Conservation (phyloP, 92 coral and sea anemone species). For the Porites divaricata region DNA sequence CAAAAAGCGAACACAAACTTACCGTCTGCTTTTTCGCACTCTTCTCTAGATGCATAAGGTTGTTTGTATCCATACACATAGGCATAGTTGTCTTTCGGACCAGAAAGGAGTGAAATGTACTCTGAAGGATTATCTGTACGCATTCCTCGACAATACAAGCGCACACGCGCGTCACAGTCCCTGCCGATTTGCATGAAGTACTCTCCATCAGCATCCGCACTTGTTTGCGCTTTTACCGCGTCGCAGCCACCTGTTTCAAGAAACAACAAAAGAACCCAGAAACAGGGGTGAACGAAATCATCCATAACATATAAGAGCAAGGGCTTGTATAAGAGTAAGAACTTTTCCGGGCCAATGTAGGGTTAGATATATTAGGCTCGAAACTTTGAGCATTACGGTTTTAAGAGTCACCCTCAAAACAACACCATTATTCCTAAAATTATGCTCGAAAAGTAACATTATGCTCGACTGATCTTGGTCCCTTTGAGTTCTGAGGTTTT, state of each 20-base stretch:
- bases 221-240: constrained; percentile 67
- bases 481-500: too few species aligned
- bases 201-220: constrained; percentile 69
- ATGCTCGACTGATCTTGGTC: too few species aligned
- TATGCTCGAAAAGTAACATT: too few species aligned
- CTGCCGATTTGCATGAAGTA: constrained; percentile 68
- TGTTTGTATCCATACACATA: constrained; percentile 72
- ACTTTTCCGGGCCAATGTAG: too few species aligned
- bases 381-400: too few species aligned
- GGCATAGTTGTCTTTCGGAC: constrained; percentile 73
- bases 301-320: too few species aligned
- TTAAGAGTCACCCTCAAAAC: too few species aligned
- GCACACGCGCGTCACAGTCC: constrained; percentile 72
- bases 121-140: constrained; percentile 69
- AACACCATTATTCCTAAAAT: too few species aligned
- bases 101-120: constrained; percentile 77
- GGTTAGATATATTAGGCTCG: too few species aligned
- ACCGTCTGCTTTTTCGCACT: constrained; percentile 64
- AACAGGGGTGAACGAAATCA: not conserved
- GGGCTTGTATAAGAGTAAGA: too few species aligned
- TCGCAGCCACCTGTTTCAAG: constrained; percentile 75
- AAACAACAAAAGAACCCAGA: not conserved
- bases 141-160: constrained; percentile 86
- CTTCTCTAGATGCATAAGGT: constrained; percentile 60
- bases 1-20: not conserved